phyloP scores from a whole-genome alignment of 2,797 vertebrate genomes.

The Gallirallus australis region DNA sequence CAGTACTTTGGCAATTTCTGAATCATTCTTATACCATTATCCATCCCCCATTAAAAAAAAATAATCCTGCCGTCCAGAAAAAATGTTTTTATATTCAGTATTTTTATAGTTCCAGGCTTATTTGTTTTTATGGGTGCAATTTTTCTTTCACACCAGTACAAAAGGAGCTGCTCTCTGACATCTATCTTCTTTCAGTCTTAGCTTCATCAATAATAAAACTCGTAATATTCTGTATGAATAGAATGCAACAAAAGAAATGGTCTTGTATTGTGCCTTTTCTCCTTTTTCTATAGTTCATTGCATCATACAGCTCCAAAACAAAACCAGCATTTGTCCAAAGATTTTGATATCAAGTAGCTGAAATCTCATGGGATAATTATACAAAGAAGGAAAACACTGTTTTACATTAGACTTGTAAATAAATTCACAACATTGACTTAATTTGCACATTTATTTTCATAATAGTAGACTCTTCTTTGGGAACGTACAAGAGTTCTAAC shows the following conservation, averaged over 20 bases:
- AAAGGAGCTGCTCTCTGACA: conserved; percentile 9
- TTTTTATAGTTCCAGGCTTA: conserved; percentile 32
- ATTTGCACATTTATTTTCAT: neutral
- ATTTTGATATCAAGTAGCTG: neutral
- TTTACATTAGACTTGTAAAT: neutral
- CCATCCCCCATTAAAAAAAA: neutral
- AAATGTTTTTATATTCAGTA: conserved; percentile 23
- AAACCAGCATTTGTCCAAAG: neutral
- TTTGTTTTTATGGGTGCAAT: conserved; percentile 42
- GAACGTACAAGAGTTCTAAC: neutral
- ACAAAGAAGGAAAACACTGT: neutral
- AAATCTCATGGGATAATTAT: conserved; percentile 20
- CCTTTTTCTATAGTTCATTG: neutral
- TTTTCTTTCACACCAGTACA: conserved; percentile 40
- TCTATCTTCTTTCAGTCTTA: conserved; percentile 27
- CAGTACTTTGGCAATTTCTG: neutral
- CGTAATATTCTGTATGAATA: neutral
- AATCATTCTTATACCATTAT: neutral
- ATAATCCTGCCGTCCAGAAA: neutral
- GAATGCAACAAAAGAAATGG: neutral
- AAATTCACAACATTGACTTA: neutral
- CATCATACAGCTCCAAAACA: neutral
- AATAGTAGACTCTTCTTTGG: neutral
- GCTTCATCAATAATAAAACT: conserved; percentile 38
- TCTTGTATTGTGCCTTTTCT: neutral